These are phyloP conservation scores for Phrynocephalus guinanensis DNA, from an alignment of 2,797 vertebrate species.

Conservation along the genomic window DNA sequence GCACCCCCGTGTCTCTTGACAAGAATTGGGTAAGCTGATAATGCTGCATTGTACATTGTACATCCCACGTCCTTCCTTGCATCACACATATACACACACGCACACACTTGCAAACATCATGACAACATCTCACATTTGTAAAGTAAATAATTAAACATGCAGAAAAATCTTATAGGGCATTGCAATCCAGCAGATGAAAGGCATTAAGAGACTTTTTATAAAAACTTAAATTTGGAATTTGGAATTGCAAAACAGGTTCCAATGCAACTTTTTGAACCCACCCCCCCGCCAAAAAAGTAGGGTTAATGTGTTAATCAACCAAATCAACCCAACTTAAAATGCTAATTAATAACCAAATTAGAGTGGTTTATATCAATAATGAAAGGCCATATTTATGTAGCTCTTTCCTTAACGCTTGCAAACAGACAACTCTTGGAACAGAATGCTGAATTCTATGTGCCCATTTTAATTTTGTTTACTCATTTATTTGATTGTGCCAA, in stretches of 20 bases:
- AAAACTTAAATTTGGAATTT: conserved; percentile 36
- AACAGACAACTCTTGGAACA: conserved; percentile 41
- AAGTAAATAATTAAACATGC: conserved; percentile 78
- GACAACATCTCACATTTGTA: conserved; percentile 76
- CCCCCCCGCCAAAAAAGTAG: conserved; percentile 60
- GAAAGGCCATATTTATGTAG: conserved; percentile 72
- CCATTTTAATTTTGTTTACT: background rate
- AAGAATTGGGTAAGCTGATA: conserved; percentile 67
- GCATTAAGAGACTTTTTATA: conserved; percentile 60
- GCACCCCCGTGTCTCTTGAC: conserved; percentile 61
- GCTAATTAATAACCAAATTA: conserved; percentile 74
- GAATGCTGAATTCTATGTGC: conserved; percentile 45
- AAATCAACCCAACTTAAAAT: conserved; percentile 73
- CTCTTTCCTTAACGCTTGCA: conserved; percentile 22
- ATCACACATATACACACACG: too few relatives aligned
- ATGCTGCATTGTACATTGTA: conserved; percentile 69
- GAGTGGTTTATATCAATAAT: conserved; percentile 72
- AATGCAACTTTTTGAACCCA: conserved; percentile 69
- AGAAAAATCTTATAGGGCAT: conserved; percentile 72
- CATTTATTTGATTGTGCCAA: background rate
- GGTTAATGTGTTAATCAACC: conserved; percentile 74
- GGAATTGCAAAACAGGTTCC: conserved; percentile 67
- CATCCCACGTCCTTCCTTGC: conserved; percentile 56
- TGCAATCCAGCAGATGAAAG: conserved; percentile 72
- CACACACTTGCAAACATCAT: conserved; percentile 71